Percentiles rank a stretch among this genome's conserved stretches.
phyloP scores from a whole-genome alignment of 2,888 invertebrate species.

The Lepeophtheirus nordmannii region DNA sequence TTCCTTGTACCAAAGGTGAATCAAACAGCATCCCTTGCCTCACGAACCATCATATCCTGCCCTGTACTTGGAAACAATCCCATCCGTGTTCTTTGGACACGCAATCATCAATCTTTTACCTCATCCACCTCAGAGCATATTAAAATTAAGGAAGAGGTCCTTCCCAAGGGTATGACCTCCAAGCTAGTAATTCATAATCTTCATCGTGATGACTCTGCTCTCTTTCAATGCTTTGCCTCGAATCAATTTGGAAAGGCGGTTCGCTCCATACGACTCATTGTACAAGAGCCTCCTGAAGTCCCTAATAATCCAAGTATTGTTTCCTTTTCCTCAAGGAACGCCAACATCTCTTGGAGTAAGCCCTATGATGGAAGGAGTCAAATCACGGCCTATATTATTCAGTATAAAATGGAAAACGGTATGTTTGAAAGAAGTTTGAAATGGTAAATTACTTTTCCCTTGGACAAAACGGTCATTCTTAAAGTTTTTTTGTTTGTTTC shows the following conservation, averaged over 20 bases:
- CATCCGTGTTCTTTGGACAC: constrained; percentile 1
- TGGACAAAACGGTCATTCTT: too few species aligned
- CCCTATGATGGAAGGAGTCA: constrained; percentile 27
- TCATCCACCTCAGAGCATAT: not conserved
- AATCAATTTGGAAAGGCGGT: constrained; percentile 1
- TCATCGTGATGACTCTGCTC: constrained; percentile 6
- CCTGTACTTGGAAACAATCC: constrained; percentile 13
- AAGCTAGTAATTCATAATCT: constrained; percentile 5
- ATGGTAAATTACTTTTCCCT: too few species aligned
- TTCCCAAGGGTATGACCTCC: not conserved
- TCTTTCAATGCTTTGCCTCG: constrained; percentile 7
- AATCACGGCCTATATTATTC: constrained; percentile 3
- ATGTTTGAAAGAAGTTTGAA: not conserved
- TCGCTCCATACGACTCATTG: constrained; percentile 3
- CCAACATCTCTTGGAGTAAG: constrained; percentile 27
- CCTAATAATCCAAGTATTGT: not conserved
- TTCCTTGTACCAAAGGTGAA: not conserved
- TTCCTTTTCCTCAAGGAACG: constrained; percentile 23
- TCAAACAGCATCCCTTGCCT: not conserved
- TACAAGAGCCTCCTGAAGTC: constrained; percentile 12
- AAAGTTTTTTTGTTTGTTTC: too few species aligned
- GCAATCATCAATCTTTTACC: not conserved
- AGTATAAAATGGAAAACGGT: constrained; percentile 1
- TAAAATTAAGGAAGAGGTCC: constrained; percentile 12
- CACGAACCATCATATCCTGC: not conserved